phyloP scores from a whole-genome alignment of 2,113 vertebrate species.

The Excalfactoria chinensis region DNA sequence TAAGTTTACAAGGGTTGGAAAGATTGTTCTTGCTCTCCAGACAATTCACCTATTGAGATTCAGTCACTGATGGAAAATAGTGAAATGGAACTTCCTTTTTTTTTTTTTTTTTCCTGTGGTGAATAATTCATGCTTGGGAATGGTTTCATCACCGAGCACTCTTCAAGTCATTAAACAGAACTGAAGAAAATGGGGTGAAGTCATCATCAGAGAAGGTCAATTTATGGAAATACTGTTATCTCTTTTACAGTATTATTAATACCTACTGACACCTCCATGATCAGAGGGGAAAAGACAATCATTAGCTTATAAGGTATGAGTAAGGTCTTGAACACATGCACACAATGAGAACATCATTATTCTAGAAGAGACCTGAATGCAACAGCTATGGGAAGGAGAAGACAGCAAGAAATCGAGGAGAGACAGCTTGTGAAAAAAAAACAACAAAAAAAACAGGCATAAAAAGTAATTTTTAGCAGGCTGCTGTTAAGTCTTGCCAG shows the following conservation, averaged over 20 bases:
- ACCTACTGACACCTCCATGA: constrained; percentile 58
- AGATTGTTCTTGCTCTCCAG: constrained; percentile 33
- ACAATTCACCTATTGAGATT: constrained; percentile 44
- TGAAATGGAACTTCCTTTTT: constrained; percentile 48
- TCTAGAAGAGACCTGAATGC: constrained; percentile 7
- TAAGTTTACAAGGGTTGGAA: background rate
- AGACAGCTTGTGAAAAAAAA: background rate
- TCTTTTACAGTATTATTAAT: constrained; percentile 73
- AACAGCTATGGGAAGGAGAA: constrained; percentile 46
- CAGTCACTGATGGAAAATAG: constrained; percentile 52
- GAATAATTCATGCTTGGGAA: constrained; percentile 76
- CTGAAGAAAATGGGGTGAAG: constrained; percentile 75
- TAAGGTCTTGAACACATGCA: constrained; percentile 33
- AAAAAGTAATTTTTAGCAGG: background rate
- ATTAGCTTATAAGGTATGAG: constrained; percentile 49
- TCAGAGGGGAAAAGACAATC: constrained; percentile 17
- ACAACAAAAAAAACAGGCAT: background rate
- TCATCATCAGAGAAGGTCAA: constrained; percentile 75
- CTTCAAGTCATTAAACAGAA: constrained; percentile 75
- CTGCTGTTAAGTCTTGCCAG: background rate
- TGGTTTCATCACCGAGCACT: constrained; percentile 61
- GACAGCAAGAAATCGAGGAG: constrained; percentile 11
- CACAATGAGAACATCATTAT: background rate
- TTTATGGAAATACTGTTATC: constrained; percentile 76
- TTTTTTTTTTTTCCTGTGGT: constrained; percentile 39